Evolutionary conservation across 2,797 vertebrate species (phyloP).

Genomic region (Myotis daubentonii): DNA sequence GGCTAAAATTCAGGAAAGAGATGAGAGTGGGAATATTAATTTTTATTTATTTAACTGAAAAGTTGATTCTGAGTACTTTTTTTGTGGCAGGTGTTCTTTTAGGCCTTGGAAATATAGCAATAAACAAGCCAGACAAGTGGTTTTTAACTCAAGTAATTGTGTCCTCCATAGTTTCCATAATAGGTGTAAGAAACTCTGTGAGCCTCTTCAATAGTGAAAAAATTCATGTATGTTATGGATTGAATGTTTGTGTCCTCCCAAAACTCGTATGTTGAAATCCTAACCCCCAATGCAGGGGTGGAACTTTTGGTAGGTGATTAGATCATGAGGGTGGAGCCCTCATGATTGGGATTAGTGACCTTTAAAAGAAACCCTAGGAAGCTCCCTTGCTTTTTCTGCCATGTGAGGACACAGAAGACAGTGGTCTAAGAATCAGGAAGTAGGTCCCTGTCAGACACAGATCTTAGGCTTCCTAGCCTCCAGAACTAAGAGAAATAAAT

Average conservation of each 20-base stretch:
- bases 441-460: not conserved
- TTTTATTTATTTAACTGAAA: slow-evolving; percentile 20
- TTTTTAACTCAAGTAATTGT: not conserved
- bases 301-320: not conserved
- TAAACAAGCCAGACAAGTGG: not conserved
- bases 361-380: not conserved
- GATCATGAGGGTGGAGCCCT: not conserved
- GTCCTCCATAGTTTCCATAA: not conserved
- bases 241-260: not conserved
- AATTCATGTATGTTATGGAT: not conserved
- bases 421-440: not conserved
- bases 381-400: not conserved
- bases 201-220: not conserved
- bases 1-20: not conserved
- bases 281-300: not conserved
- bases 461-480: not conserved
- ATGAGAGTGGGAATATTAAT: not conserved
- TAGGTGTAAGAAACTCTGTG: not conserved
- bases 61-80: slow-evolving; percentile 11
- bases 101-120: not conserved
- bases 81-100: not conserved
- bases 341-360: not conserved
- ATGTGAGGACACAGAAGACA: not conserved
- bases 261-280: not conserved
- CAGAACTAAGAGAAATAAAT: not conserved